Base-by-base conservation (phyloP, 2,888 invertebrate species). In the Pollenia labialis region DNA sequence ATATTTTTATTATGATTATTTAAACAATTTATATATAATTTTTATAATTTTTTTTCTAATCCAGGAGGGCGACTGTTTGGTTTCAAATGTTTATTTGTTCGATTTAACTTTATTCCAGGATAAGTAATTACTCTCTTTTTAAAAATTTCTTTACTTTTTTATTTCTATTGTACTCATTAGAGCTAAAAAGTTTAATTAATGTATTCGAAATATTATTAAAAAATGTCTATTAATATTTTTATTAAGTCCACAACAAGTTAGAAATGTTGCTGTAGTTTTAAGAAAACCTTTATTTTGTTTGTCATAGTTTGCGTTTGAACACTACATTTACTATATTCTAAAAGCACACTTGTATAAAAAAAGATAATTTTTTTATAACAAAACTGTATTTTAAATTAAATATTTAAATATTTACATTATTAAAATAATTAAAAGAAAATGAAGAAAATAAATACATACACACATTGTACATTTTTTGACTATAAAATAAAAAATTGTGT, bases 1-100 rank as follows among this genome's bases (percentile, higher is more conserved):
- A 69, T 9, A 2, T 10, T 42, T 11, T 0, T 23, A 48, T 62
- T 46, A 14, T 16, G 48, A 52, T 44, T 44, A 14, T 14, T 58
- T 68, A 23, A 23, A 9, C 60, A 32, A 68, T 64, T 23, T 58
- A n/a, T n/a, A 16, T 50, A 46, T 16, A 50, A 10, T n/a, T 16
- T 32, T 23, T 44, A 10, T n/a, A n/a, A 40, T n/a, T n/a, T n/a
- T n/a, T 46, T 75, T 80, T 54, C 44, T 83, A 88, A 95, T 94
- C 14, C 94, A 97, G 97, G 97, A 97, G 91, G 98, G 97, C 8
- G 98, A 98, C 91, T 99, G 99, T 89, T 90, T 93, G 76, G 92
- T 93, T 87, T 93, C 92, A 14, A 92, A 92, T 88, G 93, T 93
- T 60, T 93, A 93, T 86, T 91, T 93, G 7, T 93, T 92, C 86